These are phyloP conservation scores for Caenorhabditis sp. DNA, from an alignment of 2,888 invertebrate genomes.

Conservation along the genomic window DNA sequence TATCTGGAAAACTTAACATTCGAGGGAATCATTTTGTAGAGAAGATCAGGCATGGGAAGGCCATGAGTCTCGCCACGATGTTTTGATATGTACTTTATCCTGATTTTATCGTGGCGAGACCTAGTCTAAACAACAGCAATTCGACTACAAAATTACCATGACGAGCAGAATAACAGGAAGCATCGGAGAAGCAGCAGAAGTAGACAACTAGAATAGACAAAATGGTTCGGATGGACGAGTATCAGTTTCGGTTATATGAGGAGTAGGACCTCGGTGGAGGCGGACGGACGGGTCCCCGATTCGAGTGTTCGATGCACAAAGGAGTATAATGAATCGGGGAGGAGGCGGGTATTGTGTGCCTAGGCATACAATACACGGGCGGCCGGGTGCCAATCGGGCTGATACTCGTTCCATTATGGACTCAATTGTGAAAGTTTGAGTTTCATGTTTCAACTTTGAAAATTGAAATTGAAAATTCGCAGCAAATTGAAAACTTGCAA, in stretches of 20 bases:
- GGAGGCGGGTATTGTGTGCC: conserved; percentile 12
- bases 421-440: no score
- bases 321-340: conserved; percentile 28
- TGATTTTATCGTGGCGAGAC: no score
- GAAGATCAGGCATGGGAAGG: no score
- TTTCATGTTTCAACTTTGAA: no score
- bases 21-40: not conserved
- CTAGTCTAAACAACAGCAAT: no score
- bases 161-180: conserved; percentile 19
- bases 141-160: no score
- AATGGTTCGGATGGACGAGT: conserved; percentile 7
- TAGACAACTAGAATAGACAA: not conserved
- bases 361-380: conserved; percentile 16
- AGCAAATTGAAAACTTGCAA: no score
- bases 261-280: conserved; percentile 1
- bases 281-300: conserved; percentile 7
- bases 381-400: conserved; percentile 16
- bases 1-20: conserved; percentile 21
- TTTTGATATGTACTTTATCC: no score
- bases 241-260: conserved; percentile 27
- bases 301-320: conserved; percentile 26
- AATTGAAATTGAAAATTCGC: not conserved
- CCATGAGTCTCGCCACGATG: no score
- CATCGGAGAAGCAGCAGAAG: conserved; percentile 8
- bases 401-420: not conserved